phyloP scores from a whole-genome alignment of 2,888 invertebrate genomes.

The Lepidocyrtinus sp. region DNA sequence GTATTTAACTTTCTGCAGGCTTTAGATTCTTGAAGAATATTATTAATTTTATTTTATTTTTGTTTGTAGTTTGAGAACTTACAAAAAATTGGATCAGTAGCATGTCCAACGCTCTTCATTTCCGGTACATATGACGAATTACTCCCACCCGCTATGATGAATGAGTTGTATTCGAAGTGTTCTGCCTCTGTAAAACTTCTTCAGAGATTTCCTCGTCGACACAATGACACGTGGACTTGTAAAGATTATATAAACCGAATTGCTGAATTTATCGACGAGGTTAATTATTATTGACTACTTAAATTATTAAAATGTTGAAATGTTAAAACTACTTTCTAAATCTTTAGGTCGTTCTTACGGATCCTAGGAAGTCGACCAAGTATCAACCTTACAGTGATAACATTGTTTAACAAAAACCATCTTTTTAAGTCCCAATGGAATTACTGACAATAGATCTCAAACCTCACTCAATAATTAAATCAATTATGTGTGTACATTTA shows the following conservation, averaged over 20 bases:
- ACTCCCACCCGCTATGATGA: slow-evolving; percentile 94
- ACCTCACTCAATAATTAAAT: slow-evolving; percentile 23
- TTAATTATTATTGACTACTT: slow-evolving; percentile 17
- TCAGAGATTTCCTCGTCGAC: slow-evolving; percentile 86
- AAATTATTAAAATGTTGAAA: slow-evolving; percentile 1
- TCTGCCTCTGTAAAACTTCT: slow-evolving; percentile 84
- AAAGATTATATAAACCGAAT: slow-evolving; percentile 79
- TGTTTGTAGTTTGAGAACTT: slow-evolving; percentile 73
- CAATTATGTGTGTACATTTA: too few species aligned
- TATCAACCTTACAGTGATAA: slow-evolving; percentile 66
- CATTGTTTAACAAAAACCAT: slow-evolving; percentile 48
- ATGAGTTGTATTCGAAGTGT: slow-evolving; percentile 83
- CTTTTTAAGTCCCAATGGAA: slow-evolving; percentile 23
- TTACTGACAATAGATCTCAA: slow-evolving; percentile 56
- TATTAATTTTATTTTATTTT: slow-evolving; percentile 11
- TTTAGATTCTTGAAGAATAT: background rate
- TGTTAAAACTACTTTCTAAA: background rate
- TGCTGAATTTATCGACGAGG: slow-evolving; percentile 59
- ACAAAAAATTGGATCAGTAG: slow-evolving; percentile 82
- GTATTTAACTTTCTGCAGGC: slow-evolving; percentile 6
- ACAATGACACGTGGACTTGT: slow-evolving; percentile 96
- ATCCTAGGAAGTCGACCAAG: slow-evolving; percentile 29
- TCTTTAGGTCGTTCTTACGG: slow-evolving; percentile 21
- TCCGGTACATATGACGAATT: slow-evolving; percentile 90
- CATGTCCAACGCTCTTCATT: slow-evolving; percentile 87